Conservation (phyloP, 2,797 vertebrate genomes). For the Fringilla coelebs region DNA sequence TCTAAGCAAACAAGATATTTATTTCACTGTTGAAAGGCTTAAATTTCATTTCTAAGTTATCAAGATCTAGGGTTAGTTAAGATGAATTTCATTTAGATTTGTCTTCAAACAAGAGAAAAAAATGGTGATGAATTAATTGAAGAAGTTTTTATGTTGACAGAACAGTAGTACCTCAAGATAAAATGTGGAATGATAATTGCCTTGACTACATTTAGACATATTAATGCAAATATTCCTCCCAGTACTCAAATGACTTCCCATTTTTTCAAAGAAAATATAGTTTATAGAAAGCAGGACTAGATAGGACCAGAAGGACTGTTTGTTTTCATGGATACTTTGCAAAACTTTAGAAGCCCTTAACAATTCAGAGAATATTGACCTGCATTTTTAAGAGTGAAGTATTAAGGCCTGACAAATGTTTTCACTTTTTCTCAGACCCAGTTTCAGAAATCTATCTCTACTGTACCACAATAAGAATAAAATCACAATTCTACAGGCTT, state of each 20-base stretch:
- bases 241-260: background rate
- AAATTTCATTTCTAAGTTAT: background rate
- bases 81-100: background rate
- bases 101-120: background rate
- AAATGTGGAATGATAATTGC: background rate
- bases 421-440: background rate
- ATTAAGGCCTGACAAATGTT: background rate
- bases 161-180: background rate
- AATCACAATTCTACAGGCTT: background rate
- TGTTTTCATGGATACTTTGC: background rate
- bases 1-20: constrained; percentile 10
- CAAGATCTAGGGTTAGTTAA: background rate
- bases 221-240: background rate
- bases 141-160: background rate
- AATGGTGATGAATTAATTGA: background rate
- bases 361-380: background rate
- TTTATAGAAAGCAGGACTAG: background rate
- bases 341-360: background rate
- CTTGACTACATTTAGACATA: background rate
- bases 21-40: background rate
- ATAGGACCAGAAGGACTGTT: background rate
- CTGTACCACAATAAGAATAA: background rate
- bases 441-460: background rate
- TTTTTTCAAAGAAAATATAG: background rate
- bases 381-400: background rate